Conservation (phyloP, 2,113 vertebrate genomes). For the Atlantisia rogersi region DNA sequence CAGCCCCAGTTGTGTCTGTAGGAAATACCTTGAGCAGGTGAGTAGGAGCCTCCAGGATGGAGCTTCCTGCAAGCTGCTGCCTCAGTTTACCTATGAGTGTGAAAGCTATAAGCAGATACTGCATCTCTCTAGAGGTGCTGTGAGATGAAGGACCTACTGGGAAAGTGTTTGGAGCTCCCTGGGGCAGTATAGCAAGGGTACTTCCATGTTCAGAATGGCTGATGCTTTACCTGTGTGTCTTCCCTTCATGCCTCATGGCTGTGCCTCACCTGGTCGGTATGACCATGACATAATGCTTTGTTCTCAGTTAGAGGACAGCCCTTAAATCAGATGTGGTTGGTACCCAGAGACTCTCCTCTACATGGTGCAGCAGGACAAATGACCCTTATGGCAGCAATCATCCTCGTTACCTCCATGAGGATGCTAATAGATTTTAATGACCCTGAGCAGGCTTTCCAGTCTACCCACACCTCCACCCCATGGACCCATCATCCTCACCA, state of each 20-base stretch:
- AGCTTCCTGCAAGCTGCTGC: background rate
- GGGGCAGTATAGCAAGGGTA: background rate
- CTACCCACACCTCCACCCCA: background rate
- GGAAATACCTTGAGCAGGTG: background rate
- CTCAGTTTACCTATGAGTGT: background rate
- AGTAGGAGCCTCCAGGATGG: background rate
- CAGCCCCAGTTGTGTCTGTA: background rate
- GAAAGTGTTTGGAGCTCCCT: background rate
- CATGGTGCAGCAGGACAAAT: background rate
- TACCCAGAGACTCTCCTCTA: background rate
- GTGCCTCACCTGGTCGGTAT: background rate
- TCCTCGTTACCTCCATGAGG: background rate
- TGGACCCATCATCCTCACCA: background rate
- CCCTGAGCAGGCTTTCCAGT: background rate
- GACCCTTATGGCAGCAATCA: rapidly evolving
- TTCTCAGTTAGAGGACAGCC: background rate
- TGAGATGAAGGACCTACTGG: background rate
- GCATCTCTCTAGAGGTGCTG: background rate
- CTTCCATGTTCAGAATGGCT: background rate
- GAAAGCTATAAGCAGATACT: background rate
- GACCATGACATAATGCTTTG: background rate
- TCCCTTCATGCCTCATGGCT: background rate
- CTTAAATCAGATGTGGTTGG: background rate
- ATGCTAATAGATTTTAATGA: background rate
- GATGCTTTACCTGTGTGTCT: background rate